A percentile compares a stretch with the other conserved stretches of the same genome.
These are phyloP conservation scores for Pedicia rivosa DNA, from an alignment of 2,888 invertebrate species.

Conservation along the genomic window DNA sequence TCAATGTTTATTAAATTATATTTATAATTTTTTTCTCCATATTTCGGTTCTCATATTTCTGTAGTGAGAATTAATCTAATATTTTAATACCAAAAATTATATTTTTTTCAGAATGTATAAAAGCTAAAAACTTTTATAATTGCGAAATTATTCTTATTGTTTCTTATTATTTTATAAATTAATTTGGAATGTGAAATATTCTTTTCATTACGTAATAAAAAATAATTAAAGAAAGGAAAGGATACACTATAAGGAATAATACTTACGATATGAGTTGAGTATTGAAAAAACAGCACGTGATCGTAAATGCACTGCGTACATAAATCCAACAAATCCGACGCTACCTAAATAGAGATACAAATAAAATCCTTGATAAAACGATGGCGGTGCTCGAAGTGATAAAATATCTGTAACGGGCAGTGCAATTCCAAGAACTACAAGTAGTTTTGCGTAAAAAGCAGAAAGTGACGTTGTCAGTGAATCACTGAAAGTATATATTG, in stretches of 20 bases:
- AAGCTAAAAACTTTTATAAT: no score
- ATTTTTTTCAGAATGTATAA: no score
- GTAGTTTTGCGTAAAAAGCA: slow-evolving; percentile 59
- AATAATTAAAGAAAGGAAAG: no score
- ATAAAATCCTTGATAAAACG: slow-evolving; percentile 49
- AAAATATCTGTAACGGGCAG: slow-evolving; percentile 69
- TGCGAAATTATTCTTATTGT: no score
- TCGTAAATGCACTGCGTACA: slow-evolving; percentile 42
- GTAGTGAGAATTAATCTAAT: no score
- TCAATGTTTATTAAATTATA: no score
- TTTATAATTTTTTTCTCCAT: no score
- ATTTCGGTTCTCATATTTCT: no score
- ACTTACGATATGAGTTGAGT: slow-evolving; percentile 22
- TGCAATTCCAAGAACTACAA: slow-evolving; percentile 61
- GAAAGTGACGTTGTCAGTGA: slow-evolving; percentile 48
- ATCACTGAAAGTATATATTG: slow-evolving; percentile 32
- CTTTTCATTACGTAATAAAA: no score
- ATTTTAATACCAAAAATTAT: no score
- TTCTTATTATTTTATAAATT: no score
- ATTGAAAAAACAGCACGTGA: slow-evolving; percentile 38
- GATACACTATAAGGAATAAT: background rate
- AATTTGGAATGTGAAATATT: no score
- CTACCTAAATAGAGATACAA: slow-evolving; percentile 57
- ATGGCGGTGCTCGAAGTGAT: slow-evolving; percentile 46
- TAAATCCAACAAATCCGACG: slow-evolving; percentile 49